Conservation (phyloP, 2,797 vertebrate genomes). For the Miichthys miiuy region DNA sequence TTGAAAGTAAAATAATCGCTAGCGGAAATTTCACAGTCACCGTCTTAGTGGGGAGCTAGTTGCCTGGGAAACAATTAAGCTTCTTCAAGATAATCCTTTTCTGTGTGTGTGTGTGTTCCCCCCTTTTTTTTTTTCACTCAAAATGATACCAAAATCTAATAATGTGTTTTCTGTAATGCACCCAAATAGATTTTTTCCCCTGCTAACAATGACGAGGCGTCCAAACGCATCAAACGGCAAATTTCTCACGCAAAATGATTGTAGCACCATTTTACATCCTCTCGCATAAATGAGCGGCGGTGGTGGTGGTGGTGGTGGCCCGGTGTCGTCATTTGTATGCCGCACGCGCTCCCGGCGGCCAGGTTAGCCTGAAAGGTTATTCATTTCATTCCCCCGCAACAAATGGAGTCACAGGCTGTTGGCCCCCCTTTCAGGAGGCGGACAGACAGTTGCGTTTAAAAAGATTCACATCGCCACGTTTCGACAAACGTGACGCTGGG, state of each 20-base stretch:
- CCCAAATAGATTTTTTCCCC: slow-evolving; percentile 46
- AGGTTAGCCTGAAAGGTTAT: slow-evolving; percentile 75
- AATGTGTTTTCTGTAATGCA: slow-evolving; percentile 51
- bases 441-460: slow-evolving; percentile 63
- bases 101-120: slow-evolving; percentile 28
- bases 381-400: slow-evolving; percentile 63
- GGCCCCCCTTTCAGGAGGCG: slow-evolving; percentile 54
- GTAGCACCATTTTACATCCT: slow-evolving; percentile 41
- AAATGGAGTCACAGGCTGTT: slow-evolving; percentile 74
- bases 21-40: slow-evolving; percentile 77
- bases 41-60: slow-evolving; percentile 72
- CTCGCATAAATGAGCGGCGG: slow-evolving; percentile 36
- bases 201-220: slow-evolving; percentile 40
- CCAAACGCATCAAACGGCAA: slow-evolving; percentile 30
- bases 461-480: slow-evolving; percentile 64
- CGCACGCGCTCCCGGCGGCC: slow-evolving; percentile 42
- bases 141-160: slow-evolving; percentile 62
- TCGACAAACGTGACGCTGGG: slow-evolving; percentile 30
- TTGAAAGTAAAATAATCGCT: slow-evolving; percentile 82
- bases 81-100: slow-evolving; percentile 72
- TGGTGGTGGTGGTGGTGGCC: slow-evolving; percentile 27
- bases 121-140: slow-evolving; percentile 18
- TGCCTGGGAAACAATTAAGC: slow-evolving; percentile 83
- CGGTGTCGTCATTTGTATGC: slow-evolving; percentile 61
- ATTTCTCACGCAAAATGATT: slow-evolving; percentile 37